phyloP scores from a whole-genome alignment of 2,888 invertebrate species.

The Plemyria rubiginata region DNA sequence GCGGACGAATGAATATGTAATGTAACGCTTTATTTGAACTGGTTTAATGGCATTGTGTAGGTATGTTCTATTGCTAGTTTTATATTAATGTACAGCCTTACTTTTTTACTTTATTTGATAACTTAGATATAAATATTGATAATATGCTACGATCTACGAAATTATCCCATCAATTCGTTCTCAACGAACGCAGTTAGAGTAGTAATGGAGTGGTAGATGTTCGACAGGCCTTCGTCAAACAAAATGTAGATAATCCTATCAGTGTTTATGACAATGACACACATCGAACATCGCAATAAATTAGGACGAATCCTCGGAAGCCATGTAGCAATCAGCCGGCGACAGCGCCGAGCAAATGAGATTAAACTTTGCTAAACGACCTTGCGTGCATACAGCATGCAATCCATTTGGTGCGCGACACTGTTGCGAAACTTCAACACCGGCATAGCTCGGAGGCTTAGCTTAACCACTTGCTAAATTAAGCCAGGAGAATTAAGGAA shows the following conservation, averaged over 20 bases:
- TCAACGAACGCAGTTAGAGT: not conserved
- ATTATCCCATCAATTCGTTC: not conserved
- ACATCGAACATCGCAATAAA: slow-evolving; percentile 56
- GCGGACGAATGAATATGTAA: slow-evolving; percentile 78
- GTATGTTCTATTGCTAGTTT: slow-evolving; percentile 28
- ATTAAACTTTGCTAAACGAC: slow-evolving; percentile 82
- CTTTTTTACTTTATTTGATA: too few relatives aligned
- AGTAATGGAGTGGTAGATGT: not conserved
- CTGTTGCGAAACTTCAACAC: slow-evolving; percentile 65
- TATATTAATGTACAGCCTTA: too few relatives aligned
- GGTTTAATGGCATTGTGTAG: slow-evolving; percentile 60
- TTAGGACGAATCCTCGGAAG: slow-evolving; percentile 63
- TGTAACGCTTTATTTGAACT: slow-evolving; percentile 71
- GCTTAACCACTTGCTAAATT: slow-evolving; percentile 20
- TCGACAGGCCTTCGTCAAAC: too few relatives aligned
- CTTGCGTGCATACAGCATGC: slow-evolving; percentile 62
- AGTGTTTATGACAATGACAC: slow-evolving; percentile 24
- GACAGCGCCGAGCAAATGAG: slow-evolving; percentile 73
- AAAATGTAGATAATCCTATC: too few relatives aligned
- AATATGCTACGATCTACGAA: too few relatives aligned
- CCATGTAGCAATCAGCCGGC: slow-evolving; percentile 66
- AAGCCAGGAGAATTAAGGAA: slow-evolving; percentile 1
- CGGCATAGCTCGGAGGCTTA: slow-evolving; percentile 12
- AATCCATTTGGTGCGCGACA: slow-evolving; percentile 74
- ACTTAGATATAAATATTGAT: too few relatives aligned